A percentile compares a stretch with the other conserved stretches of the same genome.
These are phyloP conservation scores for Dioctria linearis DNA, from an alignment of 2,888 invertebrate species.

Conservation along the genomic window DNA sequence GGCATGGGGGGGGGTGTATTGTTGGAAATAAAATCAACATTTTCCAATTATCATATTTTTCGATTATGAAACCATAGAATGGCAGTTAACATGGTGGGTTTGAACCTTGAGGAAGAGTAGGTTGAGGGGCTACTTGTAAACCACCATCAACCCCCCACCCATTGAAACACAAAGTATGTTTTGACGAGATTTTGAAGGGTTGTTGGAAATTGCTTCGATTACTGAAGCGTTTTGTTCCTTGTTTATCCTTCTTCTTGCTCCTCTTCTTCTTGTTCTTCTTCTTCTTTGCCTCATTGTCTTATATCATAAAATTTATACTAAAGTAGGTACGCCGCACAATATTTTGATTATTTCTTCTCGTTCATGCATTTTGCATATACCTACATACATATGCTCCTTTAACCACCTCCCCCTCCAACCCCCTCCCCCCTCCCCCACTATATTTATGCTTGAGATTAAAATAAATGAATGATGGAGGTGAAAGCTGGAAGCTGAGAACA, in stretches of 20 bases:
- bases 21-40: slow-evolving; percentile 56
- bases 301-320: slow-evolving; percentile 55
- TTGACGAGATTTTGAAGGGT: slow-evolving; percentile 47
- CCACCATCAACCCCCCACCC: slow-evolving; percentile 21
- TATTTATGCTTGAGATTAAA: not conserved
- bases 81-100: not conserved
- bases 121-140: not conserved
- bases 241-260: not conserved
- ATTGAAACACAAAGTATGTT: not conserved
- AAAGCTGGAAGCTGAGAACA: too few species aligned
- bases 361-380: too few species aligned
- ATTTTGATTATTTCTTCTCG: slow-evolving; percentile 50
- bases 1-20: slow-evolving; percentile 16
- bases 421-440: not conserved
- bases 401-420: too few species aligned
- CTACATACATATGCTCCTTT: slow-evolving; percentile 34
- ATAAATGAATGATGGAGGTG: not conserved
- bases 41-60: slow-evolving; percentile 59
- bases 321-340: slow-evolving; percentile 48
- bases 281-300: slow-evolving; percentile 33
- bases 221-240: not conserved
- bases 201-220: slow-evolving; percentile 46
- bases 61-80: slow-evolving; percentile 54
- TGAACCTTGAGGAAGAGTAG: too few species aligned
- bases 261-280: not conserved